Base-by-base conservation (phyloP, 2,797 vertebrate species). In the Heterohyrax brucei region DNA sequence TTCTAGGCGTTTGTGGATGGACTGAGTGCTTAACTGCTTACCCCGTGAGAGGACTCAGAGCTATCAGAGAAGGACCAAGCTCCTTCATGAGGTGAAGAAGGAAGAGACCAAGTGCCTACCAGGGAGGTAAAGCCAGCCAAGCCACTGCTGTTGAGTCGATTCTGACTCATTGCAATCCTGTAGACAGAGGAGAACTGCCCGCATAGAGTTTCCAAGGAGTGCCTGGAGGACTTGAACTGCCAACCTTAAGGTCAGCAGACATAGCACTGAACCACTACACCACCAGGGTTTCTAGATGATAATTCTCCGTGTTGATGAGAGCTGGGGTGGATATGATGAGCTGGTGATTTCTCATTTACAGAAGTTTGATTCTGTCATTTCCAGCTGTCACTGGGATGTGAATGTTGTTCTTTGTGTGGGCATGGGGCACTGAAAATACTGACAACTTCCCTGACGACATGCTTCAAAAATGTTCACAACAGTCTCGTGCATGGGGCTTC, bases 381-480 rank as follows among this genome's bases (percentile, higher is more conserved):
- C 10, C 72, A 89, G 30, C 30, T 84, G 61, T 77, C 46, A 62
- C 83, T 89, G 22, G 68, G 48, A 18, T 13, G 53, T 92, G 80
- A 75, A 46, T 88, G 75, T 81, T 70, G 82, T 87, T 39, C 48
- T 92, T 87, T 93, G 61, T 48, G 28, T 92, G 30, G 48, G 53
- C 61, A 19, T 61, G 48, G 14, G 7, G 56, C 33, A 48, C 28
- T 77, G 96, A 90, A 95, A 70, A 62, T 93, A 72, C 48, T 80
- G 48, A 89, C 48, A 82, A 75, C 78, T 93, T 82, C 56, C 56
- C 73, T 62, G 39, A 87, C 79, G 50, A 88, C 12, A 61, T 89
- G 44, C 24, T 59, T 70, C 26, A 85, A 88, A 94, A 87, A 33
- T 87, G 66, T 91, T 94, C 77, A 80, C 19, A 90, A 87, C 87